A percentile compares a stretch with the other conserved stretches of the same genome.
phyloP scores from a whole-genome alignment of 53 echinoderm and acorn worm species.

The Astropecten irregularis region DNA sequence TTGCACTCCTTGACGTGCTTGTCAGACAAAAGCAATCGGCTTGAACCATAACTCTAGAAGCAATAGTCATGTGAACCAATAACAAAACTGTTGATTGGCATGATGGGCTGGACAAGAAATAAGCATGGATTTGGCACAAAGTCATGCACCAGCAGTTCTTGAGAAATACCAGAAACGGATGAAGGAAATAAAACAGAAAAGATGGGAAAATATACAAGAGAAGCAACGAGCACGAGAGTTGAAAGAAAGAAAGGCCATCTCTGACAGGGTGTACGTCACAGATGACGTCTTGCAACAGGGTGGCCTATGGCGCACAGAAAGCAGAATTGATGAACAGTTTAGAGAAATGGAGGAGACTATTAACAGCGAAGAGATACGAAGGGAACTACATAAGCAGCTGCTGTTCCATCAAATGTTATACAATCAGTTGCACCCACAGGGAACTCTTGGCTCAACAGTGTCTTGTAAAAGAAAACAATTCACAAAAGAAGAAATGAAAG shows the following conservation, averaged over 20 bases:
- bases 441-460: too few relatives aligned
- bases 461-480: too few relatives aligned
- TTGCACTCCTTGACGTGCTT: constrained; percentile 56
- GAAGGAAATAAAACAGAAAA: background rate
- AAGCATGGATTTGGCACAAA: constrained; percentile 41
- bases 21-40: constrained; percentile 29
- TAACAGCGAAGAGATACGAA: too few relatives aligned
- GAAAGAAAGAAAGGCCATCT: background rate
- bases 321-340: background rate
- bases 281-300: background rate
- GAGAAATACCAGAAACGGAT: background rate
- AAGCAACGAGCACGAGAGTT: constrained; percentile 7
- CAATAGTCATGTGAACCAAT: constrained; percentile 55
- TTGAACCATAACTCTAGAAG: constrained; percentile 31
- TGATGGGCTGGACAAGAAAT: constrained; percentile 12
- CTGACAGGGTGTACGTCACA: background rate
- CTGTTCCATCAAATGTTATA: too few relatives aligned
- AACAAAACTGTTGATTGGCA: constrained; percentile 50
- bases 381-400: too few relatives aligned
- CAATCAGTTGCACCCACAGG: too few relatives aligned
- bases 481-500: too few relatives aligned
- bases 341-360: too few relatives aligned
- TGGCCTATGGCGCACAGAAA: constrained; percentile 37
- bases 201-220: constrained; percentile 15
- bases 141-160: background rate